phyloP scores from a whole-genome alignment of 2,113 vertebrate species.

The Odobenus rosmarus region DNA sequence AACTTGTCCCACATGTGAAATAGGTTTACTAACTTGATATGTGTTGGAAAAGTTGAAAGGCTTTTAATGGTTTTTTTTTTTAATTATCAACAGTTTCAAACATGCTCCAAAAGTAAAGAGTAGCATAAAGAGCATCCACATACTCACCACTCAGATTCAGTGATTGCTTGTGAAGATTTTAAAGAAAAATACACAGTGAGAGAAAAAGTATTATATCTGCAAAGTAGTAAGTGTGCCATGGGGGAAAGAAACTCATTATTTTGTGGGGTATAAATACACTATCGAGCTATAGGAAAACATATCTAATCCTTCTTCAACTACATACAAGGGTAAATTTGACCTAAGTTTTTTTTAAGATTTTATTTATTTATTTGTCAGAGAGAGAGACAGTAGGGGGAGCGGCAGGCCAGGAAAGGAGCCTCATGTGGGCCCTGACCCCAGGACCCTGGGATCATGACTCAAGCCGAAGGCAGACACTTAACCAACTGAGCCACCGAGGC shows the following conservation, averaged over 20 bases:
- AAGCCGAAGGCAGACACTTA: neutral
- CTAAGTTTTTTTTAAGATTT: neutral
- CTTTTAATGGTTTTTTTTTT: neutral
- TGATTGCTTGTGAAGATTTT: slow-evolving; percentile 8
- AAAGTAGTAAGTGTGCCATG: neutral
- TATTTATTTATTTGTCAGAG: neutral
- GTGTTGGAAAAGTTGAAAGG: neutral
- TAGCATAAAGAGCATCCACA: neutral
- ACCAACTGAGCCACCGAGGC: neutral
- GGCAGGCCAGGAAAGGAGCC: neutral
- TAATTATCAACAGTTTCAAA: slow-evolving; percentile 13
- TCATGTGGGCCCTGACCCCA: neutral
- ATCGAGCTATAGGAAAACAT: neutral
- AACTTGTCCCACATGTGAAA: neutral
- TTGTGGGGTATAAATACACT: neutral
- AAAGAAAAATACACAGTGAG: neutral
- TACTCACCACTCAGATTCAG: neutral
- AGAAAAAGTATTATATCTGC: slow-evolving; percentile 19
- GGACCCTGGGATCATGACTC: neutral
- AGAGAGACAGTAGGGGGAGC: neutral
- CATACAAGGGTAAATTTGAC: neutral
- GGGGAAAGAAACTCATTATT: neutral
- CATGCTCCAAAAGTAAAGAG: neutral
- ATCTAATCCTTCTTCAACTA: neutral
- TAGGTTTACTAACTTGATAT: neutral